Evolutionary conservation across 2,797 vertebrate species (phyloP), one percentile per base, ranked within the genome.

Genomic region (Anguilla obscura): DNA sequence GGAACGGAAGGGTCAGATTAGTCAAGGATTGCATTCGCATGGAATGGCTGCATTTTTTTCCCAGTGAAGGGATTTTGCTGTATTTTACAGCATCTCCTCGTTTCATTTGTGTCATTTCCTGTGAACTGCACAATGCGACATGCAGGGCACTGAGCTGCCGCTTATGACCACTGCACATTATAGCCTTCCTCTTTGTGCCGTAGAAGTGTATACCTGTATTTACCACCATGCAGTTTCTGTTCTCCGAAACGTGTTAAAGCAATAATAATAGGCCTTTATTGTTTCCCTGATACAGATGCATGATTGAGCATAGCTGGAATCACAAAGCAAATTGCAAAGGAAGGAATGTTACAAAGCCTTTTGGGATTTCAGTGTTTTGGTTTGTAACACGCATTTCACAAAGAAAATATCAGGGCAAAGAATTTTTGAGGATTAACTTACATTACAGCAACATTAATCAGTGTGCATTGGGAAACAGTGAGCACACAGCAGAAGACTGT

Each of bases 261-360:
- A 94, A 92, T 92, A 91, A 94, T 94, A 95, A 96, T 91, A n/a
- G 58, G 16, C 58, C 58, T 60, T 92, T 95, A 93, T 93, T 93
- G 94, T 94, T 93, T 91, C 91, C 89, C 93, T 94, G 89, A 95
- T 97, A 95, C 94, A 93, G 89, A 93, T 95, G 94, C 95, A 92
- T 96, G 94, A 94, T 92, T 95, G 94, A 96, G 90, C 94, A 92
- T 88, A 92, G 93, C 92, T 93, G 91, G 94, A 94, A 92, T 95
- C 91, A 89, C 91, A 90, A 92, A 86, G 33, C 91, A 89, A 91
- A 8, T 48, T 33, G 24, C 33, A 16, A 21, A 36, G 45, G 40
- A 1, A 95, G 93, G 94, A 97, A 96, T 97, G 91, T 95, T 93
- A 92, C 93, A 91, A 94, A 92, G 93, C 94, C 93, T 93, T 91